Evolutionary conservation across 1,140 invertebrate species (phyloP).

Genomic region (Solenopsis fugax): DNA sequence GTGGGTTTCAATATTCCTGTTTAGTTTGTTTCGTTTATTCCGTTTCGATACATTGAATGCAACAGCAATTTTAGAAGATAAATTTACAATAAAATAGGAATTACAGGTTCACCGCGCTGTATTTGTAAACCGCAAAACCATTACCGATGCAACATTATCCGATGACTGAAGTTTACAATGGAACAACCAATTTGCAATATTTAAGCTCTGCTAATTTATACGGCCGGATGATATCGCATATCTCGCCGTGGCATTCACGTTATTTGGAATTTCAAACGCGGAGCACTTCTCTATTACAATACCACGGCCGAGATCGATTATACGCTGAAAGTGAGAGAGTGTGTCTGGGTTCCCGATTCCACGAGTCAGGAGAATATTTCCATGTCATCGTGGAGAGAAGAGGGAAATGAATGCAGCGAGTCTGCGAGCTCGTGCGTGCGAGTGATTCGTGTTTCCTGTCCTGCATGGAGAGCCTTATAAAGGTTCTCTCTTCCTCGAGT

Average conservation of each 20-base stretch:
- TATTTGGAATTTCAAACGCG: slow-evolving; percentile 59
- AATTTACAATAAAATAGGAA: slow-evolving; percentile 30
- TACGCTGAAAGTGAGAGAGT: slow-evolving; percentile 38
- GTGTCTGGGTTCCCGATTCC: slow-evolving; percentile 16
- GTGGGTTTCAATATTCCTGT: slow-evolving; percentile 25
- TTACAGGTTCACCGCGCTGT: slow-evolving; percentile 14
- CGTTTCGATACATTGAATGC: neutral
- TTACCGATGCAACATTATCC: slow-evolving; percentile 36
- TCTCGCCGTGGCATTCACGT: slow-evolving; percentile 42
- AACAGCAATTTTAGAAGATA: slow-evolving; percentile 37
- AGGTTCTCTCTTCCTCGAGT: neutral
- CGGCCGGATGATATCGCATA: slow-evolving; percentile 41
- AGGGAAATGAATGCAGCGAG: neutral
- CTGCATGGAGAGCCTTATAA: neutral
- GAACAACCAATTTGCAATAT: slow-evolving; percentile 57
- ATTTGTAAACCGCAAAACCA: slow-evolving; percentile 46
- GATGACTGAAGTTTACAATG: slow-evolving; percentile 56
- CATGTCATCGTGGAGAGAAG: slow-evolving; percentile 31
- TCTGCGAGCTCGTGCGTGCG: neutral
- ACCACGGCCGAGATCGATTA: slow-evolving; percentile 42
- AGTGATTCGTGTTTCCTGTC: slow-evolving; percentile 29
- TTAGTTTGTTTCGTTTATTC: slow-evolving; percentile 11
- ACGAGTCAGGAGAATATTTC: slow-evolving; percentile 20
- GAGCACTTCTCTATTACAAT: slow-evolving; percentile 56
- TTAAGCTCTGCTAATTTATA: slow-evolving; percentile 57